A percentile compares a stretch with the other conserved stretches of the same genome.
phyloP scores from a whole-genome alignment of 2,797 vertebrate genomes.

The Odontamblyopus lacepedii region DNA sequence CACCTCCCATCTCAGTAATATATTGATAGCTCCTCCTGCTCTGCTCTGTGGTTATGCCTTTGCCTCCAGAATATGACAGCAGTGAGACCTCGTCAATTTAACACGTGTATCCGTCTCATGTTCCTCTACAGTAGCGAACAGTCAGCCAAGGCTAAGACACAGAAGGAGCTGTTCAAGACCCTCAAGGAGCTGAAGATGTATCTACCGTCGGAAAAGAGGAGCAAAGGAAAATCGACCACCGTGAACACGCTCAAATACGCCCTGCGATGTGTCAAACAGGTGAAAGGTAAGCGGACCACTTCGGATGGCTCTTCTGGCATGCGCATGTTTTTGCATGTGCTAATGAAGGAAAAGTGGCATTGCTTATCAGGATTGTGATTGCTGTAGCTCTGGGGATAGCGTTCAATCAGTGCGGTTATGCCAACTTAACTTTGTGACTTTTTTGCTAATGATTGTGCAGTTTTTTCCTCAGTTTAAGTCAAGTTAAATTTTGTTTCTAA shows the following conservation, averaged over 20 bases:
- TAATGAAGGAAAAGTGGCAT: not conserved
- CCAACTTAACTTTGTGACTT: not conserved
- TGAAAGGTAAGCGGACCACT: slow-evolving; percentile 83
- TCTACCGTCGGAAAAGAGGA: slow-evolving; percentile 86
- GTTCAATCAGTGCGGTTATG: not conserved
- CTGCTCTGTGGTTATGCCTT: slow-evolving; percentile 3
- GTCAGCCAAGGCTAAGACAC: slow-evolving; percentile 89
- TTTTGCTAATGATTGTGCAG: not conserved
- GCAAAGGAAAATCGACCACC: slow-evolving; percentile 86
- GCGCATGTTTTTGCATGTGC: not conserved
- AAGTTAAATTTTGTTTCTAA: too few relatives aligned
- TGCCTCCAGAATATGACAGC: slow-evolving; percentile 6
- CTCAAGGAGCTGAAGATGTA: slow-evolving; percentile 90
- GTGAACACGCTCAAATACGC: slow-evolving; percentile 89
- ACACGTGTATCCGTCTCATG: slow-evolving; percentile 50
- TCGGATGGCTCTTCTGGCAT: not conserved
- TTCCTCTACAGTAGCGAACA: slow-evolving; percentile 83
- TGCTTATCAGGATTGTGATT: not conserved
- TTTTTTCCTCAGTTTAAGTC: too few relatives aligned
- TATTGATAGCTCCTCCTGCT: not conserved
- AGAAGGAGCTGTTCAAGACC: slow-evolving; percentile 89
- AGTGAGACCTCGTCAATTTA: slow-evolving; percentile 39
- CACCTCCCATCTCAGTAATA: not conserved
- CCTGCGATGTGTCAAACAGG: slow-evolving; percentile 91
- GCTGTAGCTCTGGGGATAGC: too few relatives aligned